Evolutionary conservation across 2,113 vertebrate genomes (phyloP).

Genomic region (Lepus timidus): DNA sequence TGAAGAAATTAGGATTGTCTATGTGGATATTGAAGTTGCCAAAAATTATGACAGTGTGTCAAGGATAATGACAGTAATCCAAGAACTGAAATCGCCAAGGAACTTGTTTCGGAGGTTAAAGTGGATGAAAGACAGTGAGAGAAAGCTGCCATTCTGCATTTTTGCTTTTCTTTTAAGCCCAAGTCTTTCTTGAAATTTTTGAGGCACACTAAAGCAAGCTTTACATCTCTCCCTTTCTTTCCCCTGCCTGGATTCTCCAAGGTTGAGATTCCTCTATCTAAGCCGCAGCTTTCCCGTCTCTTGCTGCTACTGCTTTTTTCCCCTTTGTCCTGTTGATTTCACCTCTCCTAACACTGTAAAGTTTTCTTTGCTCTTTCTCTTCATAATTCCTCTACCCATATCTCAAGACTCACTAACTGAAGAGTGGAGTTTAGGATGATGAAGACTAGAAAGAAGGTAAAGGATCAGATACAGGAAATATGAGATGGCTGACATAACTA

Average conservation of each 20-base stretch:
- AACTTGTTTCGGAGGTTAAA: conserved; percentile 40
- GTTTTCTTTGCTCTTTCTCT: not conserved
- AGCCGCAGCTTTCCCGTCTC: not conserved
- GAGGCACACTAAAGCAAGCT: not conserved
- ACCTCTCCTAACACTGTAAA: not conserved
- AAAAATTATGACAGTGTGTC: not conserved
- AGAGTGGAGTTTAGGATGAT: not conserved
- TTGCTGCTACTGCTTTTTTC: not conserved
- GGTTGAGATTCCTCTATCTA: not conserved
- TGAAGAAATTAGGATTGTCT: not conserved
- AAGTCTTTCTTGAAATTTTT: not conserved
- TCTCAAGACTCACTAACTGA: not conserved
- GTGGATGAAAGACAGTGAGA: not conserved
- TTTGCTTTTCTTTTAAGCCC: not conserved
- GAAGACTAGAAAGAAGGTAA: not conserved
- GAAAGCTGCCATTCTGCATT: not conserved
- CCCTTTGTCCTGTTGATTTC: not conserved
- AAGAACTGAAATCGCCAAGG: not conserved
- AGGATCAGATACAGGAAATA: not conserved
- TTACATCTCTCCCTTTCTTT: not conserved
- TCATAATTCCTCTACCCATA: not conserved
- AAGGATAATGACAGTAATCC: not conserved
- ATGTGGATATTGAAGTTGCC: not conserved
- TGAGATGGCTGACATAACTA: not conserved
- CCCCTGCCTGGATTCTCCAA: not conserved